A percentile compares a stretch with the other conserved stretches of the same genome.
Evolutionary conservation across 1,140 invertebrate species (phyloP).

Genomic region (Metopolophium dirhodum): DNA sequence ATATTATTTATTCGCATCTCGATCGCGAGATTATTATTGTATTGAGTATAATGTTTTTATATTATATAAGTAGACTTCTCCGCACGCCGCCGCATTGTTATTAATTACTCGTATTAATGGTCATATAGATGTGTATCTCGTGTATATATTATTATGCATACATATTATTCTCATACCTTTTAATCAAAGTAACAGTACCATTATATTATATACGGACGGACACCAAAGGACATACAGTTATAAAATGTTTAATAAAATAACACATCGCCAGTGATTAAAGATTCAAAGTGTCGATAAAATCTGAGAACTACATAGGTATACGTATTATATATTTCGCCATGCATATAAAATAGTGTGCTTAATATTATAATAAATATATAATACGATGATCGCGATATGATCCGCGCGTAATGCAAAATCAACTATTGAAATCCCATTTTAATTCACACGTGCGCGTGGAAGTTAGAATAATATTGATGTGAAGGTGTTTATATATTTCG

Average conservation of each 20-base stretch:
- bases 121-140: neutral
- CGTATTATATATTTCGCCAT: neutral
- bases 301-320: neutral
- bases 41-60: neutral
- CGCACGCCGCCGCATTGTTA: neutral
- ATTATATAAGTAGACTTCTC: slow-evolving; percentile 6
- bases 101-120: slow-evolving; percentile 15
- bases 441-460: neutral
- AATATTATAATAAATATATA: neutral
- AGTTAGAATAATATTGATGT: neutral
- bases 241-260: slow-evolving; percentile 19
- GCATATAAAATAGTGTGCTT: neutral
- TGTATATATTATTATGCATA: neutral
- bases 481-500: neutral
- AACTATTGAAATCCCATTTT: slow-evolving; percentile 5
- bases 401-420: neutral
- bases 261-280: slow-evolving; percentile 4
- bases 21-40: slow-evolving; percentile 5
- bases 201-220: neutral
- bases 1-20: neutral
- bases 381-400: neutral
- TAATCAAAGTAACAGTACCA: neutral
- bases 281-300: slow-evolving; percentile 10
- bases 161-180: neutral
- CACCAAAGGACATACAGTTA: neutral